Evolutionary conservation across 2,113 vertebrate genomes (phyloP).

Genomic region (Synchiropus splendidus): DNA sequence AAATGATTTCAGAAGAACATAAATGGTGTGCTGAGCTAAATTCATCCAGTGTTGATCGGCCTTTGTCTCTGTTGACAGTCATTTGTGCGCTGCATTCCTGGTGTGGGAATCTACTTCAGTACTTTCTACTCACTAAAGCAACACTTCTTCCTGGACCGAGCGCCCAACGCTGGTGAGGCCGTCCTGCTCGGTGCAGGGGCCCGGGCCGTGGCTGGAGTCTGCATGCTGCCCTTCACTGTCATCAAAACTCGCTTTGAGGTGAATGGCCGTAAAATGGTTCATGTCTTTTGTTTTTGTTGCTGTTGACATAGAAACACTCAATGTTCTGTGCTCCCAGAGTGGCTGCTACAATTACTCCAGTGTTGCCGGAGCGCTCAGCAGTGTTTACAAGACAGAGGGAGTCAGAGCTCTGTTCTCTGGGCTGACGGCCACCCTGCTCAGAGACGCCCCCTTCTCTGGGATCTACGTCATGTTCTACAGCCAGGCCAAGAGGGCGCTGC

Average conservation of each 20-base stretch:
- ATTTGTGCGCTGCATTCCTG: conserved; percentile 88
- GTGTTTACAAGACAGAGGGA: conserved; percentile 79
- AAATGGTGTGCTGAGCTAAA: too few species aligned
- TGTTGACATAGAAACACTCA: background rate
- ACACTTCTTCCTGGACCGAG: conserved; percentile 67
- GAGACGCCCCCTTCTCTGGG: conserved; percentile 92
- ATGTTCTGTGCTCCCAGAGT: conserved; percentile 64
- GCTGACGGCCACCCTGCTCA: conserved; percentile 82
- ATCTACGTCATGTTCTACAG: conserved; percentile 98
- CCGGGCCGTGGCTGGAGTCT: conserved; percentile 78
- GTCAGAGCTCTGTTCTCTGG: conserved; percentile 83
- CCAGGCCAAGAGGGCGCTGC: conserved; percentile 75
- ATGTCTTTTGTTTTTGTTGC: too few species aligned
- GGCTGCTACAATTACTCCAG: conserved; percentile 80
- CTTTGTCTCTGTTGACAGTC: conserved; percentile 63
- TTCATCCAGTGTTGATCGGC: background rate
- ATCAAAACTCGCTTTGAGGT: conserved; percentile 94
- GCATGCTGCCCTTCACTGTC: conserved; percentile 86
- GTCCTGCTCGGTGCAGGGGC: conserved; percentile 78
- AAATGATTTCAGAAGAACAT: too few species aligned
- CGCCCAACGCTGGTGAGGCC: conserved; percentile 77
- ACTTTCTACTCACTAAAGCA: conserved; percentile 85
- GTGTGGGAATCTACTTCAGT: conserved; percentile 94
- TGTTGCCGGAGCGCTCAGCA: conserved; percentile 75
- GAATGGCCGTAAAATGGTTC: conserved; percentile 6